A percentile compares a stretch with the other conserved stretches of the same genome.
Evolutionary conservation across 2,797 vertebrate species (phyloP).

Genomic region (Xenopus petersii): DNA sequence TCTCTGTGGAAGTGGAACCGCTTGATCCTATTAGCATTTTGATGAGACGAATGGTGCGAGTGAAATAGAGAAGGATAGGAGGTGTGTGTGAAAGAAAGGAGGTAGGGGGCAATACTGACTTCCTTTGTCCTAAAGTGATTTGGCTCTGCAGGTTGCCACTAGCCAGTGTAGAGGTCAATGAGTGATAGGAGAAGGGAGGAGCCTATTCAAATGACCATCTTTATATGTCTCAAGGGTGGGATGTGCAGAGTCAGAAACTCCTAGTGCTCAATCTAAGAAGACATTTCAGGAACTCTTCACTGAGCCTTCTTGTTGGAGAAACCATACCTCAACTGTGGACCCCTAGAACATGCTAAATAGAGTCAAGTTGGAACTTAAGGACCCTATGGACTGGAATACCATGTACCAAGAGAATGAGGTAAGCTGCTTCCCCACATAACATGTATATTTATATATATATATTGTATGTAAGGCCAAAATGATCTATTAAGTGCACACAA

Average conservation of each 20-base stretch:
- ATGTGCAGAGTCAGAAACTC: conserved; percentile 7
- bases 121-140: conserved; percentile 35
- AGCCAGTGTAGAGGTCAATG: conserved; percentile 22
- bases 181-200: conserved; percentile 24
- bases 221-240: conserved; percentile 27
- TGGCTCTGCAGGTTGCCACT: conserved; percentile 23
- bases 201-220: conserved; percentile 35
- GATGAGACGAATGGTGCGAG: conserved; percentile 29
- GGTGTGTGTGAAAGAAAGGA: conserved; percentile 42
- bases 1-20: conserved; percentile 22
- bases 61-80: conserved; percentile 30
- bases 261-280: conserved; percentile 9
- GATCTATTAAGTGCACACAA: too few relatives aligned
- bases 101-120: conserved; percentile 13
- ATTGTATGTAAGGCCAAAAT: too few relatives aligned
- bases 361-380: conserved; percentile 40
- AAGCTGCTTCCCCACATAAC: not conserved
- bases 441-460: too few relatives aligned
- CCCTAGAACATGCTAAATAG: conserved; percentile 31
- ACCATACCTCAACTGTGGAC: not conserved
- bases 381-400: conserved; percentile 38
- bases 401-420: conserved; percentile 43
- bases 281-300: not conserved
- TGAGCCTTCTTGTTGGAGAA: not conserved
- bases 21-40: conserved; percentile 43